Percentiles rank a stretch among this genome's conserved stretches.
These are phyloP conservation scores for Cheilosia urbana DNA, from an alignment of 2,888 invertebrate genomes.

Conservation along the genomic window DNA sequence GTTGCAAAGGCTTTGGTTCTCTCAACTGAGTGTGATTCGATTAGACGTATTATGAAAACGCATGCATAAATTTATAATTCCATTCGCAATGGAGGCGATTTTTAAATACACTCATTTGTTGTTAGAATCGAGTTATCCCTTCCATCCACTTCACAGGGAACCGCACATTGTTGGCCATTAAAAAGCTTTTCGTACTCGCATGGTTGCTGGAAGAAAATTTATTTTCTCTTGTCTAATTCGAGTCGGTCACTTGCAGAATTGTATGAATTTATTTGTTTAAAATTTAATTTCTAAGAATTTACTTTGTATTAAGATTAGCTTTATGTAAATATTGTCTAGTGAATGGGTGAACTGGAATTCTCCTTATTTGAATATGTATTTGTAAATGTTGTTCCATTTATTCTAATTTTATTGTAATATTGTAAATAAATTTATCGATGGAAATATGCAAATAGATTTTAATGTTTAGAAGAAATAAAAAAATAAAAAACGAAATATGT, in stretches of 20 bases:
- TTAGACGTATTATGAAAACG: constrained; percentile 41
- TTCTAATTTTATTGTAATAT: too few relatives aligned
- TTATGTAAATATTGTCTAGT: constrained; percentile 57
- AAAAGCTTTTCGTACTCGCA: neutral
- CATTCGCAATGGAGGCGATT: constrained; percentile 55
- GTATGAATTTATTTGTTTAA: constrained; percentile 28
- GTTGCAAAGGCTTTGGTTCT: constrained; percentile 47
- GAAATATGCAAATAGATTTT: too few relatives aligned
- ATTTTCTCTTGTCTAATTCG: constrained; percentile 36
- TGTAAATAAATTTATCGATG: too few relatives aligned
- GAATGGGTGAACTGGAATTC: neutral
- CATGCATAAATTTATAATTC: constrained; percentile 59
- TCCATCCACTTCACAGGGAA: constrained; percentile 12
- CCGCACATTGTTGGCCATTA: constrained; percentile 1
- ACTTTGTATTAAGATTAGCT: constrained; percentile 40
- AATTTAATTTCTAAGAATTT: constrained; percentile 11
- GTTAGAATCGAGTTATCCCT: neutral
- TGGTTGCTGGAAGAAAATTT: constrained; percentile 31
- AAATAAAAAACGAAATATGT: too few relatives aligned
- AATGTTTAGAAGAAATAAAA: too few relatives aligned
- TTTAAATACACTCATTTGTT: constrained; percentile 53
- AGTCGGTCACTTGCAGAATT: constrained; percentile 41
- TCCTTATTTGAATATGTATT: constrained; percentile 11
- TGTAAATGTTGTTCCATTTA: too few relatives aligned
- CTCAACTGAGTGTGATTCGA: constrained; percentile 71